Percentiles rank a stretch among this genome's conserved stretches.
phyloP scores from a whole-genome alignment of 2,888 invertebrate genomes.

The Ypsolopha sequella region DNA sequence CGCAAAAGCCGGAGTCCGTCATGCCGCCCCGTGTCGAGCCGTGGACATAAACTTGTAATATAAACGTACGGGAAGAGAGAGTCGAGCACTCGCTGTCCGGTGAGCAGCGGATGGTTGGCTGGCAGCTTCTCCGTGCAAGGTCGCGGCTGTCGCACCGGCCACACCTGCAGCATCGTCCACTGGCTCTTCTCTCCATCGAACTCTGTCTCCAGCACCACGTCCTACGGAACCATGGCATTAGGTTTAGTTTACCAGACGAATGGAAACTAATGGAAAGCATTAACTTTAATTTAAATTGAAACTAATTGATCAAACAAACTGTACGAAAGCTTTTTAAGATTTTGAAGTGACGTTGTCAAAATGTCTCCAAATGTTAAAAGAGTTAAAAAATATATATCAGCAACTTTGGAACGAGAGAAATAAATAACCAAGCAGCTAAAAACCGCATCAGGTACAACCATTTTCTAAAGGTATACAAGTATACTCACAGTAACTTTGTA shows the following conservation, averaged over 20 bases:
- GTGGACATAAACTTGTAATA: too few species aligned
- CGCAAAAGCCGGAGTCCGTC: too few species aligned
- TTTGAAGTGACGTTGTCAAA: neutral
- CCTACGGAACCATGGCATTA: slow-evolving; percentile 60
- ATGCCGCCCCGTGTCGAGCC: too few species aligned
- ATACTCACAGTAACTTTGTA: slow-evolving; percentile 90
- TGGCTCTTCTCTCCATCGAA: slow-evolving; percentile 95
- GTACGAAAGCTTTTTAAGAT: neutral
- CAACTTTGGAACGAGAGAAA: too few species aligned
- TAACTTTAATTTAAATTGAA: too few species aligned
- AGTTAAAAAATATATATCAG: too few species aligned
- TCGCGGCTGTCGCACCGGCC: slow-evolving; percentile 98
- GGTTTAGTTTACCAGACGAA: too few species aligned
- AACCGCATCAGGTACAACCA: neutral
- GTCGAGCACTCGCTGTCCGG: slow-evolving; percentile 98
- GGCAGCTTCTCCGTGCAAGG: slow-evolving; percentile 98
- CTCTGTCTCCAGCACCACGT: slow-evolving; percentile 97
- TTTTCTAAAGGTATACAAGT: neutral
- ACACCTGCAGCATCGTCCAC: slow-evolving; percentile 98
- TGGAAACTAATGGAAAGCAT: too few species aligned
- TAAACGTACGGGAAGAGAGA: slow-evolving; percentile 94
- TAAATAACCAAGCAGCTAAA: neutral
- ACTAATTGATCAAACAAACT: too few species aligned
- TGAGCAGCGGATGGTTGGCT: slow-evolving; percentile 97
- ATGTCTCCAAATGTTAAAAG: too few species aligned